These are phyloP conservation scores for Cyprinus carpio DNA, from an alignment of 2,113 vertebrate species.

Conservation along the genomic window DNA sequence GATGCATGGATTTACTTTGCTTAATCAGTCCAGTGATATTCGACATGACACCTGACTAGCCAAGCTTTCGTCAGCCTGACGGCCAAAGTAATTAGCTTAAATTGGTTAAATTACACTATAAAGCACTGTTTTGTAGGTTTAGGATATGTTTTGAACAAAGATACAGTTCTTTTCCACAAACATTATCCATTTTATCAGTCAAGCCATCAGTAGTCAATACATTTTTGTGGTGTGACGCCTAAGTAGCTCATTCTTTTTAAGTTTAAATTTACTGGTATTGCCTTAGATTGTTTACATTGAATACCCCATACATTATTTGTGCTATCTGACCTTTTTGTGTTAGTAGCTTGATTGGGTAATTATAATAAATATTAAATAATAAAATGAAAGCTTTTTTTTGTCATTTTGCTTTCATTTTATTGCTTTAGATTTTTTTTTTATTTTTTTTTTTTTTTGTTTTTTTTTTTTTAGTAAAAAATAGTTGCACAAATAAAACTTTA, in stretches of 20 bases:
- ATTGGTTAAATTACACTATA: background rate
- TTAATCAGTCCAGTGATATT: conserved; percentile 69
- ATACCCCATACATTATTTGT: background rate
- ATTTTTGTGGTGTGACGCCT: background rate
- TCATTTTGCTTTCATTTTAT: background rate
- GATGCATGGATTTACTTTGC: conserved; percentile 54
- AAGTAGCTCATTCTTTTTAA: background rate
- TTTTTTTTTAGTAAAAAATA: background rate
- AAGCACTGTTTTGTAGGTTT: background rate
- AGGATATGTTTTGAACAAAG: background rate
- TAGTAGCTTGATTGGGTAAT: background rate
- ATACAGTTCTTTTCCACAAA: background rate
- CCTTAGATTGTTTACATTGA: background rate
- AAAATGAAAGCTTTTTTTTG: background rate
- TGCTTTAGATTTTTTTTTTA: background rate
- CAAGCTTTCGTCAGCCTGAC: conserved; percentile 62
- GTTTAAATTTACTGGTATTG: background rate
- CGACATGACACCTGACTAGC: conserved; percentile 51
- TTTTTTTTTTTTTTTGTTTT: background rate
- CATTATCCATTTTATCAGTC: conserved; percentile 7
- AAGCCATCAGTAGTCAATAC: background rate
- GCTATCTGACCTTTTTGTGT: background rate
- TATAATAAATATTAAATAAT: too few species aligned
- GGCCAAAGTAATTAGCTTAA: conserved; percentile 21
- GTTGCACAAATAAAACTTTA: background rate